Base-by-base conservation (phyloP, 2,113 vertebrate genomes). In the Hippocampus comes region DNA sequence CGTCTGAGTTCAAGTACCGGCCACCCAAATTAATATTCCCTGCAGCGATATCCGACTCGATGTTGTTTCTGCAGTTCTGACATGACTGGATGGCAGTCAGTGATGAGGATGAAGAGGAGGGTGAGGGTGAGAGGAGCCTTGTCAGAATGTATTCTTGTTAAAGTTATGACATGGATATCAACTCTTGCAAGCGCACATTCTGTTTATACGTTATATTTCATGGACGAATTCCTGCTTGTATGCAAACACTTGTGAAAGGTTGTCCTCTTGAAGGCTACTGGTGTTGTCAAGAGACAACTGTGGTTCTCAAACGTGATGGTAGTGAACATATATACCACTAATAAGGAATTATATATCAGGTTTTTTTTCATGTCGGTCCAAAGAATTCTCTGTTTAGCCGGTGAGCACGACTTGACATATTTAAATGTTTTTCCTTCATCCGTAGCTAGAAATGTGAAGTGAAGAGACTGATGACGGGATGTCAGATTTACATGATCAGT, bases 131-230 rank as follows among this genome's bases (percentile, higher is more conserved):
- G 51, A 48, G 69, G 68, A 79, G 76, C 38, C 55, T 41, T 85
- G 73, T 83, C 84, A 87, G 18, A 73, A 79, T 78, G 70, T 64
- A 46, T 82, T 82, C 75, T 56, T 65, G 63, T 72, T 34, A 63
- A 51, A 70, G 60, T 68, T 46, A 49, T 70, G 68, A 69, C 71
- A 61, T 79, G 51, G 11, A 70, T 83, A 78, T 71, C 14, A 70
- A 69, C 9, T 5, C 63, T 42, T 46, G 56, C 60, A 38, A 67
- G 23, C 1, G 21, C 38, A 68, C 55, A 72, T 55, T 63, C 46
- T 56, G 6, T 41, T 10, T 41, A 46, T 21, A 1, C 30, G 12
- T 42, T 68, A 59, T 41, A n/a, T n/a, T 71, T 57, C 51, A 43
- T 42, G 51, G 67, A n/a, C 21, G 73, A 81, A 60, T 25, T 25